Evolutionary conservation across 2,888 invertebrate species (phyloP).

Genomic region (Catocala fraxini): DNA sequence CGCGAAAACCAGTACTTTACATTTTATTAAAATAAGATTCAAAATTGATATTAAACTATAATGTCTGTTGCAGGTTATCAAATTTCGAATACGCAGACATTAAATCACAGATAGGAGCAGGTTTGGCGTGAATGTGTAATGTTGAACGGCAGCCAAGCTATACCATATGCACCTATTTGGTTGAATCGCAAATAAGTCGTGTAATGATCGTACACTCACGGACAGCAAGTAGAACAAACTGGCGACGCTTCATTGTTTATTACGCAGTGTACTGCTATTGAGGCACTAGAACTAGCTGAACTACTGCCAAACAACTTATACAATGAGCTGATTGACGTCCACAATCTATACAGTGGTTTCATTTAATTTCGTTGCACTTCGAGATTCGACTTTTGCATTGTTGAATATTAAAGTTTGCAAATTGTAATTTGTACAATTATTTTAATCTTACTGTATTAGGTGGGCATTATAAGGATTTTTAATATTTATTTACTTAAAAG

Average conservation of each 20-base stretch:
- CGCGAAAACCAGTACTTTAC: no score
- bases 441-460: no score
- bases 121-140: constrained; percentile 15
- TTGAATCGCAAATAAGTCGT: constrained; percentile 9
- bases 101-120: constrained; percentile 11
- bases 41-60: not conserved
- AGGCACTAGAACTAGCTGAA: not conserved
- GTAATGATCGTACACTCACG: constrained; percentile 3
- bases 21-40: no score
- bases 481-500: no score
- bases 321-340: not conserved
- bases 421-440: no score
- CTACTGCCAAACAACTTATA: constrained; percentile 4
- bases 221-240: not conserved
- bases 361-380: no score
- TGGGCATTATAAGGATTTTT: no score
- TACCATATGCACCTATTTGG: constrained; percentile 11
- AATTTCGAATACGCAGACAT: not conserved
- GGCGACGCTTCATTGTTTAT: not conserved
- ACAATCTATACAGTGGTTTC: not conserved
- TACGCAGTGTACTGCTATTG: not conserved
- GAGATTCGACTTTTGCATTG: no score
- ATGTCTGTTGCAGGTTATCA: not conserved
- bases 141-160: constrained; percentile 20
- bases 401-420: no score